A percentile compares a stretch with the other conserved stretches of the same genome.
These are phyloP conservation scores for Troilus luridus DNA, from an alignment of 2,888 invertebrate species.

Conservation along the genomic window DNA sequence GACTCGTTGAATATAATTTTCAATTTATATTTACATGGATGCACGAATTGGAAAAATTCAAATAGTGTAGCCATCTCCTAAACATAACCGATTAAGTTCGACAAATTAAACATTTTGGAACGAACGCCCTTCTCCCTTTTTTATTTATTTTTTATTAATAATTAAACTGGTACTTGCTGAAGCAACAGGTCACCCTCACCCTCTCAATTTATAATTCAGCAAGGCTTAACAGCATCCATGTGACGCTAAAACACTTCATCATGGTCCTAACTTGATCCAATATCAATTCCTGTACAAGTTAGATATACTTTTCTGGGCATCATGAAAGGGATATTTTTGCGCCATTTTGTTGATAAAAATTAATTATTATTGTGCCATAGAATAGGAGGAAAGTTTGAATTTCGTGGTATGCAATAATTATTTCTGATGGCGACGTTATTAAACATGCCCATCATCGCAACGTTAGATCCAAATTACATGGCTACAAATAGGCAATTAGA, in stretches of 20 bases:
- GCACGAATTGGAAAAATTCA: neutral
- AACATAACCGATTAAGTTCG: neutral
- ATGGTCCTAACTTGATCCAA: neutral
- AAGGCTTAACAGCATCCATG: neutral
- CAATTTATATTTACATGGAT: too few relatives aligned
- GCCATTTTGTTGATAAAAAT: too few relatives aligned
- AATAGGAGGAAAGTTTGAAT: too few relatives aligned
- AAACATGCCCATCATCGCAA: too few relatives aligned
- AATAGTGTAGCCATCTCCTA: neutral
- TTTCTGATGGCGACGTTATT: too few relatives aligned
- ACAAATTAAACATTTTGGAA: neutral
- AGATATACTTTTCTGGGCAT: neutral
- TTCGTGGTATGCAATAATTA: too few relatives aligned
- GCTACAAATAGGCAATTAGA: too few relatives aligned
- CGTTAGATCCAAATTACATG: too few relatives aligned
- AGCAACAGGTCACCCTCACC: conserved; percentile 33
- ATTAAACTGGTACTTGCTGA: conserved; percentile 18
- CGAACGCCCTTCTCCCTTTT: neutral
- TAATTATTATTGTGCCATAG: too few relatives aligned
- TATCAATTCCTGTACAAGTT: neutral
- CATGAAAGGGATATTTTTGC: too few relatives aligned
- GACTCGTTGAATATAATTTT: too few relatives aligned
- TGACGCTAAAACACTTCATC: conserved; percentile 5
- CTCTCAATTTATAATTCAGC: conserved; percentile 31
- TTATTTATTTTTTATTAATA: conserved; percentile 1